Percentiles rank a stretch among this genome's conserved stretches.
Conservation (phyloP, 2,113 vertebrate genomes). For the Nothocercus julius region DNA sequence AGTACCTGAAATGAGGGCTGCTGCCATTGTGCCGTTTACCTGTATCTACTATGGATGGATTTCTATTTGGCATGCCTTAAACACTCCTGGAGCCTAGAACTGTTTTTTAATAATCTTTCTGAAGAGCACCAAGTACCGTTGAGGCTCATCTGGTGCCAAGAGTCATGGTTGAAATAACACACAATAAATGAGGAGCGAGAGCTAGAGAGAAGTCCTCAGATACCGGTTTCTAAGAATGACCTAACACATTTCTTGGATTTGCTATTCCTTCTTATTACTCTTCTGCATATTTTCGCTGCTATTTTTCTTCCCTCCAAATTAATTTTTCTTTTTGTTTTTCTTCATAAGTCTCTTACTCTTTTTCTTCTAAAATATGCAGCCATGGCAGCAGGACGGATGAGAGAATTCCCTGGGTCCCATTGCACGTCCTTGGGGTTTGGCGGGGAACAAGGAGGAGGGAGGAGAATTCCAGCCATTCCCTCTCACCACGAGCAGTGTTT, state of each 20-base stretch:
- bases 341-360: neutral
- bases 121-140: fast-evolving
- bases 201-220: conserved; percentile 6
- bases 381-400: conserved; percentile 31
- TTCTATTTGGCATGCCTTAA: neutral
- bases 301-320: conserved; percentile 39
- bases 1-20: neutral
- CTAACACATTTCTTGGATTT: conserved; percentile 55
- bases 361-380: conserved; percentile 10
- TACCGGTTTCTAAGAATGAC: conserved; percentile 54
- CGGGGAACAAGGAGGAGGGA: neutral
- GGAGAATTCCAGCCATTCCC: conserved; percentile 63
- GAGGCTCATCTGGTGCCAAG: neutral
- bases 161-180: conserved; percentile 25
- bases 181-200: conserved; percentile 42
- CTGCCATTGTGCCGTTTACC: neutral
- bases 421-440: neutral
- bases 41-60: neutral
- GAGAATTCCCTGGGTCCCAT: neutral
- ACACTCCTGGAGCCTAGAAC: neutral
- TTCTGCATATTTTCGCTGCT: conserved; percentile 28
- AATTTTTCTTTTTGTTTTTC: neutral
- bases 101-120: neutral
- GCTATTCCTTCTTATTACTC: neutral
- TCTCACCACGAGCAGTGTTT: neutral